Base-by-base conservation (phyloP, 1,140 invertebrate genomes). In the Neodiprion pinetum region DNA sequence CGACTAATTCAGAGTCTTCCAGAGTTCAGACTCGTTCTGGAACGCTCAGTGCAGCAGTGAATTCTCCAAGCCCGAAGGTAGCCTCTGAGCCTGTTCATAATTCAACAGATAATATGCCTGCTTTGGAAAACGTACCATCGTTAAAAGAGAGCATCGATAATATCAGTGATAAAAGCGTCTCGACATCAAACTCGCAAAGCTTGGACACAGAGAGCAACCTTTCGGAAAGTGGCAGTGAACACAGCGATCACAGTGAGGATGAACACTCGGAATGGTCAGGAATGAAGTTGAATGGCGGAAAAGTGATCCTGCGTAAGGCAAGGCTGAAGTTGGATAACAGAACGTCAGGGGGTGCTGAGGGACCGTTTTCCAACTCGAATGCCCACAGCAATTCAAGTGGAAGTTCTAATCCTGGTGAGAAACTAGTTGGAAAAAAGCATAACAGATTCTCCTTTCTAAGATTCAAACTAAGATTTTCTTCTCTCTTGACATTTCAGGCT, bases 251-350 rank as follows among this genome's bases (percentile, higher is more conserved):
- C 17, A 82, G 81, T 5, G 85, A 88, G 83, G 89, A 87, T 82
- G 90, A 83, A 84, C 89, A 83, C 77, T 89, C 80, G 65, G 87
- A 83, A 81, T 90, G 81, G 80, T 84, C 82, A 21, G 84, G 87
- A 23, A 87, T 85, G 73, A 89, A 88, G 76, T 81, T 92, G 48
- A 87, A 90, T 48, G 90, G 91, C 77, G 91, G 92, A 1, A 93
- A 93, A 83, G 91, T 94, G n/a, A 92, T 94, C 70, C 89, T 94
- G 67, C 89, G 93, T 73, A 93, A 94, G 84, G 92, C 93, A 9
- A 89, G 92, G 78, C 84, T 94, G 74, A 93, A 94, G 79, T 80
- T 94, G 76, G 91, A 91, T 80, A 88, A 89, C 77, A 88, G 91
- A 81, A 87, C 81, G 77, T 79, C 89, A 50, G 85, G 88, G 76